Evolutionary conservation across 2,888 invertebrate genomes (phyloP).

Genomic region (Clunio marinus): DNA sequence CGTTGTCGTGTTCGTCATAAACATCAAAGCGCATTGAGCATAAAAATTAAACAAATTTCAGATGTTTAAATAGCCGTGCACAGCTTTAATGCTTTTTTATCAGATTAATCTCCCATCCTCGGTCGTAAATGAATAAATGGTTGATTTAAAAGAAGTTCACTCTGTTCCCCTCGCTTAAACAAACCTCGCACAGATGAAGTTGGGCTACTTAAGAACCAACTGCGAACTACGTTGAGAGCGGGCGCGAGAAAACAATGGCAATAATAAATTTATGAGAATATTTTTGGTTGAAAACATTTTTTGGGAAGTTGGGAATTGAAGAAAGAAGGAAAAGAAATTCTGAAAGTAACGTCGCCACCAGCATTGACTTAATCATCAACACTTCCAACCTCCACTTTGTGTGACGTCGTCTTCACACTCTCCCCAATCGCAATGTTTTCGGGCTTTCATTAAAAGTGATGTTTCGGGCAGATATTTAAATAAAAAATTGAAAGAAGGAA

Average conservation of each 20-base stretch:
- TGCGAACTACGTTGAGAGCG: neutral
- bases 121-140: neutral
- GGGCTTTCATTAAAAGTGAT: neutral
- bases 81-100: neutral
- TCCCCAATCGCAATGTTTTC: neutral
- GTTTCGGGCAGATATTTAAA: neutral
- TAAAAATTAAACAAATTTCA: neutral
- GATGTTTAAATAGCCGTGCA: neutral
- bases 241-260: slow-evolving; percentile 9
- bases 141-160: neutral
- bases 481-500: too few relatives aligned
- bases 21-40: too few relatives aligned
- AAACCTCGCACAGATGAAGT: neutral
- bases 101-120: neutral
- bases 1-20: too few relatives aligned
- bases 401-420: too few relatives aligned
- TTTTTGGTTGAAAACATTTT: neutral
- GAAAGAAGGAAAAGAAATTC: too few relatives aligned
- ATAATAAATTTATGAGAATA: slow-evolving; percentile 11
- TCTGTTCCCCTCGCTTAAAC: neutral
- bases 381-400: too few relatives aligned
- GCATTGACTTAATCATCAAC: too few relatives aligned
- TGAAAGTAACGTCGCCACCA: too few relatives aligned
- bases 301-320: too few relatives aligned
- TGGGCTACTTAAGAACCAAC: neutral